Evolutionary conservation across 2,888 invertebrate species (phyloP), one percentile per base, ranked within the genome.

Genomic region (Eulithis testata): DNA sequence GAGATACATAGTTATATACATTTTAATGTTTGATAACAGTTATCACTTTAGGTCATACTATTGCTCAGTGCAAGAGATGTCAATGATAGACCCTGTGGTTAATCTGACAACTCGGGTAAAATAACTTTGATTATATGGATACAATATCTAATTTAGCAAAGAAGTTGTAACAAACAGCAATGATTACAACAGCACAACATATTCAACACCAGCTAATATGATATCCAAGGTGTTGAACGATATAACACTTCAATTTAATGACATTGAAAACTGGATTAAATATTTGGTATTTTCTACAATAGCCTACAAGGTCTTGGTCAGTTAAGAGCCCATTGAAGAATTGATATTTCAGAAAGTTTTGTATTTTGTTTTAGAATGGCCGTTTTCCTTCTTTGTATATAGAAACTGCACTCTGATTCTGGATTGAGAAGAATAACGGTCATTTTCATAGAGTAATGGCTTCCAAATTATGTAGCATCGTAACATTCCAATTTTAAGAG

Each of bases 131-230:
- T 76, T 81, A 81, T 72, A 82, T 75, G 74, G 73, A 77, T 78
- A 80, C 72, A 67, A 76, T 67, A 67, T 74, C 79, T 85, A 83
- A 76, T 72, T 73, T 78, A 83, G 82, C 81, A 77, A 81, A 80
- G 74, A 73, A 80, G 74, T 78, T 79, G 68, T 81, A 82, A 86
- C 82, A 81, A 84, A 84, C 80, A 84, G 83, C 80, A 80, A 81
- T 81, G 76, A 80, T 79, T 84, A 85, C 80, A 86, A 85, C 80
- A 82, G 82, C 78, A 81, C 82, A 84, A 85, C 79, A 81, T 78
- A 79, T 77, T 73, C 79, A 81, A 79, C 79, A 77, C 80, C 80
- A 71, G 71, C 76, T 77, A 71, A 76, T 76, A 76, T 76, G 79
- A 77, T 72, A 78, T 74, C 69, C 73, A 73, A 72, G 75, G 73